Conservation (phyloP, 1,140 invertebrate species). For the Solenopsis invicta region DNA sequence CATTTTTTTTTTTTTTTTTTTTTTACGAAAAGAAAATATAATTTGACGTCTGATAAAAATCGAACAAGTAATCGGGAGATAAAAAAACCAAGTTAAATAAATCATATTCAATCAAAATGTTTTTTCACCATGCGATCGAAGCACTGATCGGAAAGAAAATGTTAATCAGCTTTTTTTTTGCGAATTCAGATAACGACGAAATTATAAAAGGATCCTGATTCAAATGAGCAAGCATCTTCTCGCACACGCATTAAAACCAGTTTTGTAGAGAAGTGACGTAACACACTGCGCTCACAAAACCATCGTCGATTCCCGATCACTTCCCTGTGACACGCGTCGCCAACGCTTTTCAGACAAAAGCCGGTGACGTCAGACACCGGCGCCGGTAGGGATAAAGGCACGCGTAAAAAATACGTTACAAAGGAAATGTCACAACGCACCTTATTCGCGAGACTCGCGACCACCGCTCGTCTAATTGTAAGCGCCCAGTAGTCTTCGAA, state of each 20-base stretch:
- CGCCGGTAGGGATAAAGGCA: slow-evolving; percentile 39
- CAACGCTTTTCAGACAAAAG: slow-evolving; percentile 42
- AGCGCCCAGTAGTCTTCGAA: neutral
- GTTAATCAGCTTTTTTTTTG: neutral
- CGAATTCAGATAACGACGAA: neutral
- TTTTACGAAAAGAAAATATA: neutral
- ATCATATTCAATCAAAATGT: neutral
- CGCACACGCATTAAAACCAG: slow-evolving; percentile 1
- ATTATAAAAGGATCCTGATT: neutral
- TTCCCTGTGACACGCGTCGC: neutral
- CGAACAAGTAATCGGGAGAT: neutral
- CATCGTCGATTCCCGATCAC: slow-evolving; percentile 19
- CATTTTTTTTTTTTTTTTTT: neutral
- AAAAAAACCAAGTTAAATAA: neutral
- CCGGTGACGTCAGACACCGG: slow-evolving; percentile 15
- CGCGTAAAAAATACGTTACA: slow-evolving; percentile 29
- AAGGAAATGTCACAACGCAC: slow-evolving; percentile 42
- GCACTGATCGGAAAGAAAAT: neutral
- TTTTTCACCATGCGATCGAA: neutral
- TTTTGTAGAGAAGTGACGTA: slow-evolving; percentile 20
- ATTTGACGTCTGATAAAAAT: neutral
- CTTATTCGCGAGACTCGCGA: slow-evolving; percentile 21
- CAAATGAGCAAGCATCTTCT: neutral
- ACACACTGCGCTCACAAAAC: neutral
- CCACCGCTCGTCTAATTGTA: neutral